phyloP scores from a whole-genome alignment of 2,888 invertebrate species.

The Synergus umbraculus region DNA sequence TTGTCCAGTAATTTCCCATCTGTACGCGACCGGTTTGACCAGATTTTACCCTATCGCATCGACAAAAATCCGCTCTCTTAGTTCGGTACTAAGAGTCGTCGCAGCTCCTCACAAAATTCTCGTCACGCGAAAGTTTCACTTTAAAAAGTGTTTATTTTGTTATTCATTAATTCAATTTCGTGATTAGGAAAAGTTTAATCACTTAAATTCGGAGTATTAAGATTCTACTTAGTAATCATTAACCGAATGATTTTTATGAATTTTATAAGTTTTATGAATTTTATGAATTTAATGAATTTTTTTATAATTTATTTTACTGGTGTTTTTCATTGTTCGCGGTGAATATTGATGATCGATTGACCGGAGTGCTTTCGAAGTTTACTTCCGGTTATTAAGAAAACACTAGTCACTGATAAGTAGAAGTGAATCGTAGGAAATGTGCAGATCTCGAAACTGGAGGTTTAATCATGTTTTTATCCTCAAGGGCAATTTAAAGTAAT shows the following conservation, averaged over 20 bases:
- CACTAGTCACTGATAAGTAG: background rate
- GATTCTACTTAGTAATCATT: no score
- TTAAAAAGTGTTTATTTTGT: background rate
- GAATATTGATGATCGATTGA: background rate
- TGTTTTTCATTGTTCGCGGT: background rate
- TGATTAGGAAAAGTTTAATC: background rate
- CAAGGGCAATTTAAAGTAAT: background rate
- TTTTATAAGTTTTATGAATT: no score
- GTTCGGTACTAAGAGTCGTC: slow-evolving; percentile 4
- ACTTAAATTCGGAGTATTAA: no score
- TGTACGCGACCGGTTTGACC: slow-evolving; percentile 35
- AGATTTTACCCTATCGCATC: slow-evolving; percentile 33
- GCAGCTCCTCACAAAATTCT: background rate
- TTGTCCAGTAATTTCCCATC: slow-evolving; percentile 45
- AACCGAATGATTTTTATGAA: no score
- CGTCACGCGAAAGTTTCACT: background rate
- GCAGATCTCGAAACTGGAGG: background rate
- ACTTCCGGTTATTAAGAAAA: background rate
- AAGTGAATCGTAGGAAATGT: background rate
- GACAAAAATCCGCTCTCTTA: slow-evolving; percentile 11
- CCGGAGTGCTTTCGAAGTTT: background rate
- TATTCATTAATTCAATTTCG: background rate
- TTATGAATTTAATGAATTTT: no score
- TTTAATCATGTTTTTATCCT: background rate
- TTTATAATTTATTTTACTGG: no score